phyloP scores from a whole-genome alignment of 2,888 invertebrate genomes.

The Myathropa florea region DNA sequence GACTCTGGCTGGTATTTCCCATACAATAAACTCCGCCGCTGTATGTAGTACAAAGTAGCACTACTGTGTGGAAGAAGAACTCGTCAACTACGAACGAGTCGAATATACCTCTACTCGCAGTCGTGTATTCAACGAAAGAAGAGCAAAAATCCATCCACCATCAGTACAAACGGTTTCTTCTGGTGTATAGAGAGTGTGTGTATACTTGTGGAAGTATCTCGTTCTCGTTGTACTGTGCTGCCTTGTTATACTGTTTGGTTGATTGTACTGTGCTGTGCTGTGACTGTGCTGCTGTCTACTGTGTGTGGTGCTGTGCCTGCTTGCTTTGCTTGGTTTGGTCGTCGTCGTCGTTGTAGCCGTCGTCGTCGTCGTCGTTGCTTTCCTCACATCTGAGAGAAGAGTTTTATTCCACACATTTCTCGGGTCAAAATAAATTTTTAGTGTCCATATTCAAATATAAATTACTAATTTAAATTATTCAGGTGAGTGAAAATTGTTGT shows the following conservation, averaged over 20 bases:
- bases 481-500: slow-evolving; percentile 74
- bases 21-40: slow-evolving; percentile 58
- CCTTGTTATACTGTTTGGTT: not conserved
- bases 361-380: slow-evolving; percentile 22
- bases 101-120: slow-evolving; percentile 9
- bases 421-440: slow-evolving; percentile 69
- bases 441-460: slow-evolving; percentile 71
- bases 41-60: slow-evolving; percentile 25
- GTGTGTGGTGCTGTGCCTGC: not conserved
- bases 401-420: slow-evolving; percentile 69
- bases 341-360: not conserved
- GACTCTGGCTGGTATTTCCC: slow-evolving; percentile 20
- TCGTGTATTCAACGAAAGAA: slow-evolving; percentile 64
- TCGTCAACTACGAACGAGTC: slow-evolving; percentile 37
- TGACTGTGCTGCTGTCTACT: not conserved
- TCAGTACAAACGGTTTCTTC: slow-evolving; percentile 33
- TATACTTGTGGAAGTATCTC: slow-evolving; percentile 38
- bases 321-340: slow-evolving; percentile 30
- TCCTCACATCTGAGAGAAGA: slow-evolving; percentile 65
- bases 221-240: slow-evolving; percentile 36
- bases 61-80: slow-evolving; percentile 24
- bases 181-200: slow-evolving; percentile 15
- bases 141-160: slow-evolving; percentile 41
- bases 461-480: slow-evolving; percentile 71
- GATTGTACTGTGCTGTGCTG: slow-evolving; percentile 3